Conservation (phyloP, 2,888 invertebrate genomes). For the Sinhomidia bicolor region DNA sequence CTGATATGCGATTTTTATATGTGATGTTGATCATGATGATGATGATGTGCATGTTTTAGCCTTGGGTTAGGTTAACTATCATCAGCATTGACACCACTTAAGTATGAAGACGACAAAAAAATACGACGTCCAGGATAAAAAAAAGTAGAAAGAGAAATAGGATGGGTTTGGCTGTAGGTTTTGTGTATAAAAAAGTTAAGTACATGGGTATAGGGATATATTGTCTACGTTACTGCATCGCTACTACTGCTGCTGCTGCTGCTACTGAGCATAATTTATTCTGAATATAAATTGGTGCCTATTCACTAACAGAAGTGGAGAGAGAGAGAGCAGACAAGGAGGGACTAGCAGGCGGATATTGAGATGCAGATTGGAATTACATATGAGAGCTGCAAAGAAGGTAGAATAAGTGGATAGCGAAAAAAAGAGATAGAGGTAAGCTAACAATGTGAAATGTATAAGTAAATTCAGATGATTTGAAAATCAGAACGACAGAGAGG, state of each 20-base stretch:
- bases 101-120: conserved; percentile 49
- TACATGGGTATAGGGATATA: no score
- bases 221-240: background rate
- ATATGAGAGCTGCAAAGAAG: conserved; percentile 42
- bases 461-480: conserved; percentile 70
- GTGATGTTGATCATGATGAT: conserved; percentile 3
- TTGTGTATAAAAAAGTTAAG: background rate
- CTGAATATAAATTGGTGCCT: conserved; percentile 71
- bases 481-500: conserved; percentile 62
- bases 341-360: conserved; percentile 48
- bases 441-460: conserved; percentile 55
- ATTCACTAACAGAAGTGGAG: conserved; percentile 37
- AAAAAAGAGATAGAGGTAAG: conserved; percentile 53
- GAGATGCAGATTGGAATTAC: conserved; percentile 63
- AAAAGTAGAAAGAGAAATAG: conserved; percentile 7
- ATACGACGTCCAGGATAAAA: background rate
- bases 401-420: conserved; percentile 31
- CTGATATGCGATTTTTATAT: conserved; percentile 34
- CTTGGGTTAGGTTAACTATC: conserved; percentile 66
- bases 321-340: conserved; percentile 7
- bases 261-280: conserved; percentile 69
- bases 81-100: conserved; percentile 72
- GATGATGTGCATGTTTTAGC: conserved; percentile 54
- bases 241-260: background rate
- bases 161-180: background rate